Conservation (phyloP, 2,113 vertebrate genomes). For the Hydrolagus affinis region DNA sequence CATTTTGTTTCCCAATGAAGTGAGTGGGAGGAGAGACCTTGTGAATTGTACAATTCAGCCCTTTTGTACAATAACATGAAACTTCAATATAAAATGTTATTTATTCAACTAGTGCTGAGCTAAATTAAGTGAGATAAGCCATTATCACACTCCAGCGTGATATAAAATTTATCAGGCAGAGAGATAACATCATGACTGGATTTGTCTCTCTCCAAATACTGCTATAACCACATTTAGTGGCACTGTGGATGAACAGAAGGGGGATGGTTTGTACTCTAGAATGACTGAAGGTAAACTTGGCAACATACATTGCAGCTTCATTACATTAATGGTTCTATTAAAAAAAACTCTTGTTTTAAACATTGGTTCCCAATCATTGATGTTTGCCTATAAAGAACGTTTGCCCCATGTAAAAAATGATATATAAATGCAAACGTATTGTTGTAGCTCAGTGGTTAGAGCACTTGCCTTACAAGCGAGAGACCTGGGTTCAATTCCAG, state of each 20-base stretch:
- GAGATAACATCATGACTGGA: not conserved
- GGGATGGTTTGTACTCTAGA: not conserved
- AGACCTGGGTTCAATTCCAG: too few relatives aligned
- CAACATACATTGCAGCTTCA: too few relatives aligned
- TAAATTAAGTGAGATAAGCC: not conserved
- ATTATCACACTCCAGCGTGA: not conserved
- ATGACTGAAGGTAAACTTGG: not conserved
- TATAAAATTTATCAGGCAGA: not conserved
- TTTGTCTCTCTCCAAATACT: not conserved
- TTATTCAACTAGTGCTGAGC: not conserved
- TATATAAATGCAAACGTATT: too few relatives aligned
- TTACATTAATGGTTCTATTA: too few relatives aligned
- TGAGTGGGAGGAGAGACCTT: conserved; percentile 9
- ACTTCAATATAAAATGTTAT: conserved; percentile 17
- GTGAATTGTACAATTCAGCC: conserved; percentile 18
- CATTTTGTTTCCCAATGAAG: conserved; percentile 28
- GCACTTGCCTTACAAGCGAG: too few relatives aligned
- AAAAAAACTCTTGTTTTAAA: too few relatives aligned
- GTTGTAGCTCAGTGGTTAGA: too few relatives aligned
- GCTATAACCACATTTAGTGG: not conserved
- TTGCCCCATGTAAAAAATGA: too few relatives aligned
- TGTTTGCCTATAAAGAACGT: too few relatives aligned
- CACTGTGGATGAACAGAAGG: not conserved
- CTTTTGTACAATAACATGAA: conserved; percentile 17
- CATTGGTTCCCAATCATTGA: too few relatives aligned